Base-by-base conservation (phyloP, 2,797 vertebrate genomes). In the Eulemur rubriventer region DNA sequence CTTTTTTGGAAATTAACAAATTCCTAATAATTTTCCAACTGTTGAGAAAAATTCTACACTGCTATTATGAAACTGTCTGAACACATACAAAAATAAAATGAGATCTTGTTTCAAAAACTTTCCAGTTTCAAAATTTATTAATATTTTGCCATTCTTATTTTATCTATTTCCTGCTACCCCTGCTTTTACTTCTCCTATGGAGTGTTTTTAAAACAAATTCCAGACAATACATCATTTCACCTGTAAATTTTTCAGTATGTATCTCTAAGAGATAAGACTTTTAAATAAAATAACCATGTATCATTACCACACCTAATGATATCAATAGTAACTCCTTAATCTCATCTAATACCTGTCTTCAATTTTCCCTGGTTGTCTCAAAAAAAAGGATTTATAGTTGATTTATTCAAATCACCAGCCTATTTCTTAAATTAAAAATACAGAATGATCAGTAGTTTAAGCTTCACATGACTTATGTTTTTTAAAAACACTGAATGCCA, bases 351-450 rank as follows among this genome's bases (percentile, higher is more conserved):
- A 72, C 16, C 30, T 95, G 28, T 55, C 82, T 70, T 90, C 52
- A 70, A 90, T 89, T 96, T 94, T 84, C 48, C 43, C 59, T 76
- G 13, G 38, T 26, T 81, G 55, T 81, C 94, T 81, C 24, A 43
- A 50, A 94, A 89, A 89, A 30, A 72, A 4, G 11, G 13, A 75
- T 86, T 81, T 89, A 65, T 50, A 82, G 28, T 82, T 81, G 20
- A 43, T 85, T 95, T 83, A 41, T 61, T 88, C 52, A 91, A 93
- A 70, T 85, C 20, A 81, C 13, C 16, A 95, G 33, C 13, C 38
- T 84, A 81, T 30, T 93, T 95, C 48, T 95, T 84, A 93, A 61
- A 82, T 80, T 91, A 87, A 84, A 92, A 82, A 79, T 11, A 55
- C 50, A 76, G 26, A 90, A 79, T 75, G 28, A 59, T 70, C 28